phyloP scores from a whole-genome alignment of 2,888 invertebrate species.

The Thereva unica region DNA sequence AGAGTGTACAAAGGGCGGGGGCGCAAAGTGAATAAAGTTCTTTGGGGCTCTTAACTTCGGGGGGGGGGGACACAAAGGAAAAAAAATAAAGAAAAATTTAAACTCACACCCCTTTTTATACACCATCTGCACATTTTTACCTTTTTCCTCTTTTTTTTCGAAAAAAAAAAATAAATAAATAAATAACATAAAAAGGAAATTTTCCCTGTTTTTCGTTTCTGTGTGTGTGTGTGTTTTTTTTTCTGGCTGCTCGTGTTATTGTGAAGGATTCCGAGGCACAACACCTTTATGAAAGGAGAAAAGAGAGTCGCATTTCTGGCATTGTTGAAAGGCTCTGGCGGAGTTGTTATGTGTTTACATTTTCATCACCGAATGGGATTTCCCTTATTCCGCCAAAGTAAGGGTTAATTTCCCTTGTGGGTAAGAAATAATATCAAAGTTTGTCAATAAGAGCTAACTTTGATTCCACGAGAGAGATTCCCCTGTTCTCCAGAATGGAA shows the following conservation, averaged over 20 bases:
- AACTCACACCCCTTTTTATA: too few species aligned
- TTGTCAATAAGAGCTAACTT: slow-evolving; percentile 30
- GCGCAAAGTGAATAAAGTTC: too few species aligned
- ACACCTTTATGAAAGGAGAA: neutral
- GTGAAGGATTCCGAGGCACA: slow-evolving; percentile 8
- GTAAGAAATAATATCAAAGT: slow-evolving; percentile 34
- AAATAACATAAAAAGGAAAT: too few species aligned
- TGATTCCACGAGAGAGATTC: slow-evolving; percentile 31
- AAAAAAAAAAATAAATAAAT: too few species aligned
- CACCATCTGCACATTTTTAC: too few species aligned
- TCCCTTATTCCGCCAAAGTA: slow-evolving; percentile 22
- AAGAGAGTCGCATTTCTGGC: neutral
- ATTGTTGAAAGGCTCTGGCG: slow-evolving; percentile 2
- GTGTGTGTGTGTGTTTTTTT: neutral
- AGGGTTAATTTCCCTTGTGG: slow-evolving; percentile 33
- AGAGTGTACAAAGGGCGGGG: too few species aligned
- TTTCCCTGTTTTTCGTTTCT: too few species aligned
- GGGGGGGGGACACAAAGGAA: too few species aligned
- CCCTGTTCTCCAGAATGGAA: slow-evolving; percentile 21
- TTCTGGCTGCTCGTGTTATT: slow-evolving; percentile 3
- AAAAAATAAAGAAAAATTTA: too few species aligned
- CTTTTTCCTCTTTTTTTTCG: too few species aligned
- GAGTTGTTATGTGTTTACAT: slow-evolving; percentile 30
- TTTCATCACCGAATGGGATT: slow-evolving; percentile 30
- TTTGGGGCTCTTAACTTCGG: too few species aligned